Percentiles rank a stretch among this genome's conserved stretches.
Evolutionary conservation across 2,888 invertebrate genomes (phyloP).

Genomic region (Caenorhabditis sulstoni): DNA sequence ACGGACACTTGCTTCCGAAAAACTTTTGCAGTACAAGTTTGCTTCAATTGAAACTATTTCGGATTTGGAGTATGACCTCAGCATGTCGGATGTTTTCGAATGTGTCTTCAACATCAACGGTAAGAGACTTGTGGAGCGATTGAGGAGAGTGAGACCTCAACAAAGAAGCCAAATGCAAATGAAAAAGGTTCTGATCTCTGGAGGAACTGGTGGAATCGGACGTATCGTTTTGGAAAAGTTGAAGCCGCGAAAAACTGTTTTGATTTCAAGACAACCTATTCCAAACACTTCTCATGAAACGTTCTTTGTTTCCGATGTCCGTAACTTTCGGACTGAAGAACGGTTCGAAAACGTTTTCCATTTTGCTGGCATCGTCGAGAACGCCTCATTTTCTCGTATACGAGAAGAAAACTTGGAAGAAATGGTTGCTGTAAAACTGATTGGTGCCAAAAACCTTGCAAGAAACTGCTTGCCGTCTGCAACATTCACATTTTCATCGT

Average conservation of each 20-base stretch:
- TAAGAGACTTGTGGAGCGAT: constrained; percentile 56
- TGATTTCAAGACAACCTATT: constrained; percentile 28
- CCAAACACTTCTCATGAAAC: neutral
- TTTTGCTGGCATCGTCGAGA: constrained; percentile 73
- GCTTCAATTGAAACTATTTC: constrained; percentile 51
- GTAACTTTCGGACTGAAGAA: neutral
- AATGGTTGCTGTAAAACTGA: constrained; percentile 67
- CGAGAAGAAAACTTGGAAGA: constrained; percentile 47
- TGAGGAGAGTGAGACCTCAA: constrained; percentile 1
- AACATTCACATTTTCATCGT: constrained; percentile 67
- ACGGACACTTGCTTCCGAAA: constrained; percentile 65
- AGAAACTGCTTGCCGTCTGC: neutral
- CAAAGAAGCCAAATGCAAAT: neutral
- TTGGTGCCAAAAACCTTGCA: constrained; percentile 66
- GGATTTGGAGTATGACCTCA: constrained; percentile 59
- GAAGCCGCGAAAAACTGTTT: constrained; percentile 25
- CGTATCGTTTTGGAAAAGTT: constrained; percentile 51
- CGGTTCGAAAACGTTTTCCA: constrained; percentile 67
- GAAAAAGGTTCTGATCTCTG: constrained; percentile 64
- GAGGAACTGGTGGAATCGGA: constrained; percentile 75
- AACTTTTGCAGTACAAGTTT: constrained; percentile 50
- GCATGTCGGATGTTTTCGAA: constrained; percentile 44
- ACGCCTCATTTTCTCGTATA: constrained; percentile 56
- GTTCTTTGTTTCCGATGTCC: constrained; percentile 10
- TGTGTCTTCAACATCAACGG: constrained; percentile 58